phyloP scores from a whole-genome alignment of 2,888 invertebrate genomes.

The Pharmacophagus antenor region DNA sequence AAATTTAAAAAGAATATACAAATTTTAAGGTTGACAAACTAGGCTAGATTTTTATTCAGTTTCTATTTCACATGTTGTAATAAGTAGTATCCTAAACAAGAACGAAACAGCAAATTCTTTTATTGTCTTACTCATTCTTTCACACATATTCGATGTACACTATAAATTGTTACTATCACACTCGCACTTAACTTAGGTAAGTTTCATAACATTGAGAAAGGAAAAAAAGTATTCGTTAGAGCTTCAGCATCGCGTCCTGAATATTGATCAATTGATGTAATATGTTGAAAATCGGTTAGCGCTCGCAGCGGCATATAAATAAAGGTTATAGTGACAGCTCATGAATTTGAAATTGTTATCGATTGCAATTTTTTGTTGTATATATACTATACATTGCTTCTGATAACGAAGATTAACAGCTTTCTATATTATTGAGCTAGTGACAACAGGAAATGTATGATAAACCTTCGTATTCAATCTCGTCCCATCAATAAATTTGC shows the following conservation, averaged over 20 bases:
- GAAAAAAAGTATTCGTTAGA: neutral
- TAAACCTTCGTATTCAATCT: too few species aligned
- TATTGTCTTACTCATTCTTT: too few species aligned
- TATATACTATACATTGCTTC: neutral
- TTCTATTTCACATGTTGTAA: too few species aligned
- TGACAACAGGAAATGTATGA: too few species aligned
- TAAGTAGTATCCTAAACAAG: too few species aligned
- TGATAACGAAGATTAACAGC: neutral
- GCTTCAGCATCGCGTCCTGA: slow-evolving; percentile 5
- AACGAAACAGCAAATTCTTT: too few species aligned
- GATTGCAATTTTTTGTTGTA: neutral
- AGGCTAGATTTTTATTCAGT: too few species aligned
- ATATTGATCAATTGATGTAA: slow-evolving; percentile 12
- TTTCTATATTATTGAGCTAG: neutral
- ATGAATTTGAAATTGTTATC: slow-evolving; percentile 5
- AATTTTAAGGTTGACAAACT: too few species aligned
- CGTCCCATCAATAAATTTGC: too few species aligned
- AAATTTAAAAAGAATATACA: too few species aligned
- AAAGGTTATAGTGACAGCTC: neutral
- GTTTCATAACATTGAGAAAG: neutral
- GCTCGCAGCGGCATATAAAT: slow-evolving; percentile 14
- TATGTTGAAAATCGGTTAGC: slow-evolving; percentile 7
- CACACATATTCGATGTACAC: too few species aligned
- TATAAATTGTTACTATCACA: slow-evolving; percentile 4
- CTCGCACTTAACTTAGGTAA: neutral